A percentile compares a stretch with the other conserved stretches of the same genome.
Evolutionary conservation across 1,140 invertebrate genomes (phyloP).

Genomic region (Nasonia longicornis): DNA sequence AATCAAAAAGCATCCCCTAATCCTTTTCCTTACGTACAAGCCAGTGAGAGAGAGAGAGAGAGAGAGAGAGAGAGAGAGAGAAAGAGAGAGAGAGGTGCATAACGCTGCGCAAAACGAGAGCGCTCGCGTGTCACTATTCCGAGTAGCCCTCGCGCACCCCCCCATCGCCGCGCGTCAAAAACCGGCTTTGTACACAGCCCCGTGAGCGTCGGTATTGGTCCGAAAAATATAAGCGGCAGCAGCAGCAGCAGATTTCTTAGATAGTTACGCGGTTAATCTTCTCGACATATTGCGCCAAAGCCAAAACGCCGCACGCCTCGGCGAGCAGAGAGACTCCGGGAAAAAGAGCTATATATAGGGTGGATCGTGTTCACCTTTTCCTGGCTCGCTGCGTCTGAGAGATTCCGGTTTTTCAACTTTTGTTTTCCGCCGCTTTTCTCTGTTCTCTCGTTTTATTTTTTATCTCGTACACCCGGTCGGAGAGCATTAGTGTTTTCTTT

Average conservation of each 20-base stretch:
- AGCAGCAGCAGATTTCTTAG: conserved; percentile 25
- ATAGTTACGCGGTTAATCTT: conserved; percentile 67
- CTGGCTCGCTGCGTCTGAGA: conserved; percentile 29
- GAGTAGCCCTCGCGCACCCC: too few species aligned
- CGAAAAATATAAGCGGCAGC: not conserved
- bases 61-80: too few species aligned
- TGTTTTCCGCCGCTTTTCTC: conserved; percentile 33
- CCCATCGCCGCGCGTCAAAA: conserved; percentile 32
- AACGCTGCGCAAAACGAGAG: conserved; percentile 38
- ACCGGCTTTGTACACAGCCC: conserved; percentile 33
- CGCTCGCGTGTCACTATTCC: not conserved
- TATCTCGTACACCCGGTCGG: not conserved
- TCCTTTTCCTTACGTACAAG: too few species aligned
- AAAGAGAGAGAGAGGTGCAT: not conserved
- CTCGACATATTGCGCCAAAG: conserved; percentile 63
- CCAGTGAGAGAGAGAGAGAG: too few species aligned
- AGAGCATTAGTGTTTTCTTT: not conserved
- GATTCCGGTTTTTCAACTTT: conserved; percentile 38
- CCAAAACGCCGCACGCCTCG: conserved; percentile 58
- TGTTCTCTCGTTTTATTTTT: not conserved
- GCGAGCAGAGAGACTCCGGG: conserved; percentile 49
- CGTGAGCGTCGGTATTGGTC: not conserved
- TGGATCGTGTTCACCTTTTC: conserved; percentile 46
- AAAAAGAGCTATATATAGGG: conserved; percentile 20
- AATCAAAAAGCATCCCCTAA: too few species aligned